Evolutionary conservation across 2,113 vertebrate genomes (phyloP), one percentile per base, ranked within the genome.

Genomic region (Nerophis ophidion): DNA sequence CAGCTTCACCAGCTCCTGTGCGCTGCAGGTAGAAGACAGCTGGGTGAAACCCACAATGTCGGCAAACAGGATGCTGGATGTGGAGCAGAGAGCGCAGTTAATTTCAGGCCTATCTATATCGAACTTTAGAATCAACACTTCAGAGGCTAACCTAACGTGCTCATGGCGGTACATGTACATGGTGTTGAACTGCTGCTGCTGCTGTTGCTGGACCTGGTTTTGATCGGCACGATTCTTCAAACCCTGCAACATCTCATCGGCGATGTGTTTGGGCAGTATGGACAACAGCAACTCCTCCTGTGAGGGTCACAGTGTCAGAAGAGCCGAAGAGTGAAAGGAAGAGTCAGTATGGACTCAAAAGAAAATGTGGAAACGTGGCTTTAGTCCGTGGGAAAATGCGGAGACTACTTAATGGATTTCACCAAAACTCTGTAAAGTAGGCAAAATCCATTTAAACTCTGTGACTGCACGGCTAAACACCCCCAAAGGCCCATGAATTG

Each of bases 91-190:
- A 11, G 40, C 12, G 40, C 40, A 12, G 40, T 44, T 44, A 44
- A 44, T 44, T 26, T 44, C 40, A 12, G 40, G 40, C 40, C 40
- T 6, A 12, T 44, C 5, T 44, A 44, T 26, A 26, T 26, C 26
- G 4, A 26, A 26, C 26, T 26, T 26, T 26, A 26, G 26, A 19
- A 49, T 10, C 16, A 19, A 1, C 5, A 26, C 16, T 1, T 17
- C 7, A 19, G 4, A 8, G 34, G n/a, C 79, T 62, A 55, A 97
- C 95, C 95, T 98, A 89, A 98, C 96, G 0, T 96, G 94, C 88
- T 99, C 96, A 0, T 98, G 96, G 0, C 96, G 93, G 74, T 98
- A 95, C 96, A 99, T 99, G 88, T 98, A 99, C 96, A 99, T 99
- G 81, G 96, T 99, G 88, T 95, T 99, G 80, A 99, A 99, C 84